Conservation (phyloP, 2,888 invertebrate species). For the Agriopis marginaria region DNA sequence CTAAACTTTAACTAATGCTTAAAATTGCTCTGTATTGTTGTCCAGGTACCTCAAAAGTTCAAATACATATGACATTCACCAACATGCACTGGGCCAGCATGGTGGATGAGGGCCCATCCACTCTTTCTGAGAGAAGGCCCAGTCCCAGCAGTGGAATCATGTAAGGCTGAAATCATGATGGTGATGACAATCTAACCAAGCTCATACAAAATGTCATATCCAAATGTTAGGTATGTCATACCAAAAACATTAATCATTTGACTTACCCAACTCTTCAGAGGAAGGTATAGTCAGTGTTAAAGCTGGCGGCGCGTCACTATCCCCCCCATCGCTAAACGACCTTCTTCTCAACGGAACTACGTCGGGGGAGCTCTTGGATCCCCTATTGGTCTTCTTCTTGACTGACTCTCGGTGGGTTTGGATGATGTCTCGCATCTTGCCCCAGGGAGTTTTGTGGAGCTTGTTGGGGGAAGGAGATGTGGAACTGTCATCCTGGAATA, state of each 20-base stretch:
- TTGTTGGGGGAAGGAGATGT: slow-evolving; percentile 84
- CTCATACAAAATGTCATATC: too few species aligned
- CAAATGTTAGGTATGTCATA: too few species aligned
- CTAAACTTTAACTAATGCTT: too few species aligned
- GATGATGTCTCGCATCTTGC: slow-evolving; percentile 92
- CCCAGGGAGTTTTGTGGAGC: slow-evolving; percentile 90
- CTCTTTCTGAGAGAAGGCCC: too few species aligned
- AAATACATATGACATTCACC: too few species aligned
- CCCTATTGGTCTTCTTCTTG: slow-evolving; percentile 84
- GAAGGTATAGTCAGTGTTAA: slow-evolving; percentile 88
- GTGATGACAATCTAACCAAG: too few species aligned
- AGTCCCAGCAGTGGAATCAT: too few species aligned
- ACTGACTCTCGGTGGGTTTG: slow-evolving; percentile 90
- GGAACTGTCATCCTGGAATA: slow-evolving; percentile 78
- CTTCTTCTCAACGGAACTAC: slow-evolving; percentile 71
- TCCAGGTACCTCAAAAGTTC: too few species aligned
- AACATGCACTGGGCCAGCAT: too few species aligned
- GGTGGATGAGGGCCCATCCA: too few species aligned
- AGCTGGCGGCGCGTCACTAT: slow-evolving; percentile 81
- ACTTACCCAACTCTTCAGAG: slow-evolving; percentile 84
- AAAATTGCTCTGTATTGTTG: too few species aligned
- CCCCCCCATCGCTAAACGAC: slow-evolving; percentile 80
- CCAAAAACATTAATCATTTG: background rate
- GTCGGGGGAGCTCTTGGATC: slow-evolving; percentile 75
- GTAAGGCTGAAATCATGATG: too few species aligned